Evolutionary conservation across 2,797 vertebrate species (phyloP), one percentile per base, ranked within the genome.

Genomic region (Mormyrus hasselquistii): DNA sequence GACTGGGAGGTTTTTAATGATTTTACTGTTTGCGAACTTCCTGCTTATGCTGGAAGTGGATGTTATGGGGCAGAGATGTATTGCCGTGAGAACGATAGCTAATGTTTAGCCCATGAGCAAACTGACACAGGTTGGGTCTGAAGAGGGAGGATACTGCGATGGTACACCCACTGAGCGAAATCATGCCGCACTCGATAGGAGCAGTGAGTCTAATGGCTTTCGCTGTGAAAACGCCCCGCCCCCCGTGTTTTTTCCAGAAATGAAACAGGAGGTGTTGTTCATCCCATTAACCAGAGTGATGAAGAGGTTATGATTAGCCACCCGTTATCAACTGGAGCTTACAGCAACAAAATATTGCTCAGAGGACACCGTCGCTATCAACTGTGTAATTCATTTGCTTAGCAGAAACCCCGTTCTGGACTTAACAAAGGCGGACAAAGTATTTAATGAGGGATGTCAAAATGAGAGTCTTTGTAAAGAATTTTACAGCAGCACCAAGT

Each of bases 1-100:
- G 89, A 86, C 89, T 90, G 88, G 94, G 92, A 89, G 87, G 92
- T 91, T 92, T 59, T 14, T 50, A 53, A 89, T 93, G 84, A 90
- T 90, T 91, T 89, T 69, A 65, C 88, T 90, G 90, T 90, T 90
- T 92, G 91, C 91, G 93, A 93, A 92, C 90, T 93, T 93, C 93
- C 93, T 88, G n/a, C 88, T 55, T 73, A 73, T 38, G 49, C 29
- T 41, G 34, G 59, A 9, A 29, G 16, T 55, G 79, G 10, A 44
- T 59, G 76, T 25, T 55, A 25, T 44, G 73, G 50, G 88, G 49
- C 52, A 73, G 16, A 50, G 52, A 86, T 65, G 57, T 59, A n/a
- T 19, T 16, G 52, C 76, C 10, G 88, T 53, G 59, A 89, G 59
- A 53, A 86, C 38, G 25, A 41, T 89, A 62, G 47, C n/a, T 62